Conservation (phyloP, 2,888 invertebrate species). For the Drosophila macrothrix region DNA sequence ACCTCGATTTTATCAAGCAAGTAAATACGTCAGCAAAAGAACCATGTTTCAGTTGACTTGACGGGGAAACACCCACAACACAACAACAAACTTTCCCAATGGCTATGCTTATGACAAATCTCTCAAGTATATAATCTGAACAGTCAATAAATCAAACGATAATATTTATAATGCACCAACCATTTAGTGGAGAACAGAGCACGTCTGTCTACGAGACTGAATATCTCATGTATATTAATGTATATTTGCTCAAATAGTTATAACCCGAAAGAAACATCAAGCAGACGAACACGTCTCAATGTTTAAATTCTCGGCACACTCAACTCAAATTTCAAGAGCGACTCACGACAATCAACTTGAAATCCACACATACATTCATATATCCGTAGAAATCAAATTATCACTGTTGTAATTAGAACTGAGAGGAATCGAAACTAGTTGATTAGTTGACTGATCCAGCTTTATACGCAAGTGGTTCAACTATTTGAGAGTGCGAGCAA, state of each 20-base stretch:
- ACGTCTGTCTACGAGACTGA: neutral
- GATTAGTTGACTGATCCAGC: neutral
- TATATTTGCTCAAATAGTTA: slow-evolving; percentile 47
- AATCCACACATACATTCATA: neutral
- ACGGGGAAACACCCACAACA: slow-evolving; percentile 40
- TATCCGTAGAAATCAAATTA: slow-evolving; percentile 1
- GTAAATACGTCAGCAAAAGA: slow-evolving; percentile 24
- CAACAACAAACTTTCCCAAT: slow-evolving; percentile 51
- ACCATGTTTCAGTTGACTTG: slow-evolving; percentile 1
- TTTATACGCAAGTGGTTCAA: slow-evolving; percentile 12
- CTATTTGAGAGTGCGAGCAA: neutral
- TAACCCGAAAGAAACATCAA: slow-evolving; percentile 8
- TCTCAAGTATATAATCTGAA: slow-evolving; percentile 2
- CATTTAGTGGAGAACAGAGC: neutral
- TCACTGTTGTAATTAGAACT: neutral
- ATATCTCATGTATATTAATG: slow-evolving; percentile 12
- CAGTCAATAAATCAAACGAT: slow-evolving; percentile 30
- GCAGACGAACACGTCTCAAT: neutral
- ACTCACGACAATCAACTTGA: neutral
- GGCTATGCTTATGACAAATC: slow-evolving; percentile 42
- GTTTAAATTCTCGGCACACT: neutral
- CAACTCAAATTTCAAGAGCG: slow-evolving; percentile 5
- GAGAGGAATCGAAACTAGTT: neutral
- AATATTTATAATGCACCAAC: neutral
- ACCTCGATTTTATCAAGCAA: neutral